Conservation (phyloP, 2,113 vertebrate species). For the Aptenodytes patagonicus region DNA sequence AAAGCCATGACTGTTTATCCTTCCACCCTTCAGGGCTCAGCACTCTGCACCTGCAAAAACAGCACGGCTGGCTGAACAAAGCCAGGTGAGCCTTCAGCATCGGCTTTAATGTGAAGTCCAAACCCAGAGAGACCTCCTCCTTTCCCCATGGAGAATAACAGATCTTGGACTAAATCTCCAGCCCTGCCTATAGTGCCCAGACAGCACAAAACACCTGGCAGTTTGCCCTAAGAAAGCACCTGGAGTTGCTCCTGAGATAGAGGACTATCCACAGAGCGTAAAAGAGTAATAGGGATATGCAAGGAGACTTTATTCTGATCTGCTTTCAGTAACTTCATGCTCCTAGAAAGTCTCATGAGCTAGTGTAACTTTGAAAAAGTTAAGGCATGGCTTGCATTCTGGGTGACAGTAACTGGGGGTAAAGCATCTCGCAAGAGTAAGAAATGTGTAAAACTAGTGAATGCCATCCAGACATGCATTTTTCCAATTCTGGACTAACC, state of each 20-base stretch:
- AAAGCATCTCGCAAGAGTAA: not conserved
- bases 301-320: not conserved
- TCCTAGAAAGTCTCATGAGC: not conserved
- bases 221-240: not conserved
- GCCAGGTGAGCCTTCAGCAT: constrained; percentile 31
- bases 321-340: not conserved
- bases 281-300: not conserved
- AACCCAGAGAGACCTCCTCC: not conserved
- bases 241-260: not conserved
- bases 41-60: constrained; percentile 36
- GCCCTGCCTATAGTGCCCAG: not conserved
- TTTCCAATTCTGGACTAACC: not conserved
- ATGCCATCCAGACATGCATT: not conserved
- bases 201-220: not conserved
- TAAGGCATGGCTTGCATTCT: not conserved
- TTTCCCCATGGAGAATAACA: not conserved
- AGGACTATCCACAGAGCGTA: not conserved
- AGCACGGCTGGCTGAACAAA: not conserved
- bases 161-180: not conserved
- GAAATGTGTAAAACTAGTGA: not conserved
- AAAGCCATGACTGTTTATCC: not conserved
- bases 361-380: not conserved
- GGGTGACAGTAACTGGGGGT: not conserved
- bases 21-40: constrained; percentile 20
- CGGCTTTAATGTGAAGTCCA: constrained; percentile 27